phyloP scores from a whole-genome alignment of 2,888 invertebrate species.

The Ormyrus labotus region DNA sequence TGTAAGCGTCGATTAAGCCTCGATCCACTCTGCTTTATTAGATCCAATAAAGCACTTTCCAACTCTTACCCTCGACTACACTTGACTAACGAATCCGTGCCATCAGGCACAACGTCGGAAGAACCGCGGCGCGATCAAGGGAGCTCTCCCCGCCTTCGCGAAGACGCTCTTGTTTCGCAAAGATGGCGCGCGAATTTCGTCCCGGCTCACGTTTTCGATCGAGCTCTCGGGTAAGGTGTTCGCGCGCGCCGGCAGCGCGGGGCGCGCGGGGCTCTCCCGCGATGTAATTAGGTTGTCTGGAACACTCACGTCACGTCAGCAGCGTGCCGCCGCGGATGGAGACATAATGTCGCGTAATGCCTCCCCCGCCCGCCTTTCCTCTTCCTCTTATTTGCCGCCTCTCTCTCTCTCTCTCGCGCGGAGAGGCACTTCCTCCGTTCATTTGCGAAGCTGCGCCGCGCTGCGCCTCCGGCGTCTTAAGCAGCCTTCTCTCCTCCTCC shows the following conservation, averaged over 20 bases:
- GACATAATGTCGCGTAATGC: constrained; percentile 71
- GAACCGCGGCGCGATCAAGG: no score
- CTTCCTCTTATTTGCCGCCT: constrained; percentile 43
- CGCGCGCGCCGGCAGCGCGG: not conserved
- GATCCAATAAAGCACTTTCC: no score
- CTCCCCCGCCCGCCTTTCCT: constrained; percentile 50
- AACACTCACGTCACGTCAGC: constrained; percentile 77
- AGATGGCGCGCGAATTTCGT: not conserved
- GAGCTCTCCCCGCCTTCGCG: not conserved
- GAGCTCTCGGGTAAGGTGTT: no score
- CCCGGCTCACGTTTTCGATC: no score
- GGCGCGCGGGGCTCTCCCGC: constrained; percentile 52
- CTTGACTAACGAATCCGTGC: no score
- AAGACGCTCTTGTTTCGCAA: constrained; percentile 33
- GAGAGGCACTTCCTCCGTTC: constrained; percentile 20
- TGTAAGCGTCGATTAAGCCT: no score
- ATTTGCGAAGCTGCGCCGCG: constrained; percentile 52
- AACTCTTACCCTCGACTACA: no score
- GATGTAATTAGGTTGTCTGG: constrained; percentile 79
- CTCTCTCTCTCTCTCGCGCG: not conserved
- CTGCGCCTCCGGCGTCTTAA: constrained; percentile 49
- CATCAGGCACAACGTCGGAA: no score
- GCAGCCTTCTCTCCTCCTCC: constrained; percentile 56
- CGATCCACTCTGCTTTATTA: no score
- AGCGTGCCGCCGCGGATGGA: constrained; percentile 63